Conservation (phyloP, 2,113 vertebrate genomes). For the Andinoacara biseriatus region DNA sequence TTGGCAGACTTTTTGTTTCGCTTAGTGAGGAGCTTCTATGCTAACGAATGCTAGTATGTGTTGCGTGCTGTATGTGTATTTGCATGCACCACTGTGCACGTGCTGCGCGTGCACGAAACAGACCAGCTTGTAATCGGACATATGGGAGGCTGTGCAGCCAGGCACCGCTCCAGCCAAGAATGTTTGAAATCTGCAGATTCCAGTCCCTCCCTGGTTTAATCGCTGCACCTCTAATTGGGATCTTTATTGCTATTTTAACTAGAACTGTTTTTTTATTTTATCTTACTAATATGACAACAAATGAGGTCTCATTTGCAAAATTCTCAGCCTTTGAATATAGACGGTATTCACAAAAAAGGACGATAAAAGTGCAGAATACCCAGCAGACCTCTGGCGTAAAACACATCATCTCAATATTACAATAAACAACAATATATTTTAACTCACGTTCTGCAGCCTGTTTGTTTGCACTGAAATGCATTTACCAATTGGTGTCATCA, state of each 20-base stretch:
- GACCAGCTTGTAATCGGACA: no score
- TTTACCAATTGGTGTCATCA: conserved; percentile 25
- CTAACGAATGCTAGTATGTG: neutral
- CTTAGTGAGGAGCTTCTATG: neutral
- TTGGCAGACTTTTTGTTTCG: neutral
- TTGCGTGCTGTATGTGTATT: neutral
- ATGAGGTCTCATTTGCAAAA: conserved; percentile 21
- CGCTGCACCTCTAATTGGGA: neutral
- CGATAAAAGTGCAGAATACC: neutral
- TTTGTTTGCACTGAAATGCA: neutral
- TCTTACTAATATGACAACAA: conserved; percentile 1
- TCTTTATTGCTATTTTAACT: neutral
- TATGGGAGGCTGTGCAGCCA: neutral
- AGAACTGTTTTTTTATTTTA: neutral
- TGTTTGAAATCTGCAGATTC: neutral
- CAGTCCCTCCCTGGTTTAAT: neutral
- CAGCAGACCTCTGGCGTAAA: conserved; percentile 11
- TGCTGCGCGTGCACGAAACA: neutral
- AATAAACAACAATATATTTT: neutral
- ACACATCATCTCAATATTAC: neutral
- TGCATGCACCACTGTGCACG: neutral
- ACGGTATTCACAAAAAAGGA: neutral
- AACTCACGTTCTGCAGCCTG: neutral
- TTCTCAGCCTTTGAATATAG: neutral
- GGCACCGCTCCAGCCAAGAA: neutral